phyloP scores from a whole-genome alignment of 64 coral and sea anemone genomes.

The Porites lutea region DNA sequence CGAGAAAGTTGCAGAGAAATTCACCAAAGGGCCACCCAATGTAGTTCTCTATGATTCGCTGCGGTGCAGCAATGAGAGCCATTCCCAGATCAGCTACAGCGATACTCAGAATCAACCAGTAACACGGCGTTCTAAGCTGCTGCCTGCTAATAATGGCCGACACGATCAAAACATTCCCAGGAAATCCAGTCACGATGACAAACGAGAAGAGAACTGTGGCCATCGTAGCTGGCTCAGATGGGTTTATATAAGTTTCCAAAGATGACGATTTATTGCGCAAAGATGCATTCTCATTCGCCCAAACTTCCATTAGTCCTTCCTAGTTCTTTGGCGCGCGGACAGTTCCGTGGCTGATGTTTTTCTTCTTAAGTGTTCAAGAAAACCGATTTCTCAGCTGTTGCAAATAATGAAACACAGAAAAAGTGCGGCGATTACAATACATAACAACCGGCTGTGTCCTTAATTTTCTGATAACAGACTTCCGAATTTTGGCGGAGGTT shows the following conservation, averaged over 20 bases:
- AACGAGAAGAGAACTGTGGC: constrained; percentile 64
- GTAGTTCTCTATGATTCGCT: constrained; percentile 63
- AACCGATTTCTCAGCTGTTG: no score
- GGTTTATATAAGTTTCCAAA: not conserved
- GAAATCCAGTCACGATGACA: constrained; percentile 70
- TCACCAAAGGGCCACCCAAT: constrained; percentile 84
- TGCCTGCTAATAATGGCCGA: constrained; percentile 62
- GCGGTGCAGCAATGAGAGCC: constrained; percentile 65
- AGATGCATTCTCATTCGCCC: not conserved
- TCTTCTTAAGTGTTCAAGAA: no score
- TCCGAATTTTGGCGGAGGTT: constrained; percentile 25
- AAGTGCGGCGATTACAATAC: not conserved
- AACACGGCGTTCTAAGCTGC: constrained; percentile 73
- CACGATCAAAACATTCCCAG: constrained; percentile 75
- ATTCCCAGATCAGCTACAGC: constrained; percentile 85
- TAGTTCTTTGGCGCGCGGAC: not conserved
- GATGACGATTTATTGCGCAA: not conserved
- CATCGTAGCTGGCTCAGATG: constrained; percentile 1
- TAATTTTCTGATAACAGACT: constrained; percentile 3
- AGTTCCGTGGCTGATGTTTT: no score
- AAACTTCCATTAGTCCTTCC: not conserved
- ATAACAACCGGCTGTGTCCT: not conserved
- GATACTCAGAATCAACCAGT: constrained; percentile 88
- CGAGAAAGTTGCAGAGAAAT: constrained; percentile 66
- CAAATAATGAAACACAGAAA: no score